Base-by-base conservation (phyloP, 2,888 invertebrate genomes). In the Atrina japonica region DNA sequence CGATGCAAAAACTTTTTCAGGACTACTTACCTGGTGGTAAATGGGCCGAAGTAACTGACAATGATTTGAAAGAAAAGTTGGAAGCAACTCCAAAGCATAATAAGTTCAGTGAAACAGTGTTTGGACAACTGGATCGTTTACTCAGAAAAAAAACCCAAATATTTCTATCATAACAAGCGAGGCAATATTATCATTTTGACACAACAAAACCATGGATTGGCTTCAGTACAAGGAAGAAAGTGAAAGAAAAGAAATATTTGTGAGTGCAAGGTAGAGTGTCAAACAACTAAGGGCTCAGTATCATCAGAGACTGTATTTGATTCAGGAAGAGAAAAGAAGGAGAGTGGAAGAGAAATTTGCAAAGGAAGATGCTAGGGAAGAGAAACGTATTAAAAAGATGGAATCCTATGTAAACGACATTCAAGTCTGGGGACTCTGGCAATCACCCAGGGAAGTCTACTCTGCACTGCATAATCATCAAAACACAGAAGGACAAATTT, bases 151-250 rank as follows among this genome's bases (percentile, higher is more conserved):
- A n/a, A n/a, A 72, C 27, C 72, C 72, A 23, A 68, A 68, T 58
- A 41, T 65, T 14, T 52, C 65, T 40, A 30, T 43, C 14, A 66
- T 70, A 16, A 45, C 66, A 16, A 27, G 47, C 5, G 74, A 74
- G 27, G 55, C 64, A 14, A 64, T 63, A 41, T 49, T 68, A 1
- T 30, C 63, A 47, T 68, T 72, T 45, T 63, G 59, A 23, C 63
- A 68, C 45, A 76, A 76, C 35, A 69, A 71, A 50, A 75, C 70
- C 35, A 29, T 59, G 35, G n/a, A 65, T 5, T 75, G 75, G 68
- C 29, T 75, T 14, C 11, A 65, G 27, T 45, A 47, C 21, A 71
- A 59, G 47, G 53, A 50, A 25, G 58, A 58, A 29, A 60, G 25
- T 21, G 63, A 67, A 27, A 64, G 55, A 30, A 61, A 58, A 18